A percentile compares a stretch with the other conserved stretches of the same genome.
Evolutionary conservation across 2,113 vertebrate species (phyloP).

Genomic region (Mystacornis crossleyi): DNA sequence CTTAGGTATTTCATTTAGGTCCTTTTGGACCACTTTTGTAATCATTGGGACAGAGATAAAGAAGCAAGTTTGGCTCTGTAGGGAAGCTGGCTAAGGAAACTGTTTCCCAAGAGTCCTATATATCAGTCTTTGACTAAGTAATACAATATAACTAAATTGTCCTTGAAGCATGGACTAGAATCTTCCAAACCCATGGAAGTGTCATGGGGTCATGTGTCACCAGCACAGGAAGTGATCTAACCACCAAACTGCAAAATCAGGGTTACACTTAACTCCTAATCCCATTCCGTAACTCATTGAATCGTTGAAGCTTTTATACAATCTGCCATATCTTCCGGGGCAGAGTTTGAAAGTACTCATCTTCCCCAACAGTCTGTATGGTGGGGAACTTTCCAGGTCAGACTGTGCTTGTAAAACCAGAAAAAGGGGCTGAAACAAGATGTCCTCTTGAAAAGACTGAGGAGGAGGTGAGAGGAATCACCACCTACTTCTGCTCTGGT

Average conservation of each 20-base stretch:
- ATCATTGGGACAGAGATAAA: neutral
- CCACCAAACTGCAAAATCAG: neutral
- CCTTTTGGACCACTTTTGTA: neutral
- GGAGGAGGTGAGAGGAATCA: slow-evolving; percentile 44
- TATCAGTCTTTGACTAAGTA: neutral
- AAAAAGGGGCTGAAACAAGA: neutral
- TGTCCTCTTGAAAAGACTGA: slow-evolving; percentile 4
- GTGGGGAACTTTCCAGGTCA: neutral
- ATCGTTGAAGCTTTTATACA: neutral
- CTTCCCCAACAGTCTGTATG: neutral
- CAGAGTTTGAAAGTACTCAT: neutral
- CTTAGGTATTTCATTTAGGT: neutral
- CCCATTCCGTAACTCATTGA: neutral
- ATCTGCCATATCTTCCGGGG: neutral
- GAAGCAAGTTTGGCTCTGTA: neutral
- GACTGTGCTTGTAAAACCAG: neutral
- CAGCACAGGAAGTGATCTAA: neutral
- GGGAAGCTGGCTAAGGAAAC: neutral
- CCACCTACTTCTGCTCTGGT: slow-evolving; percentile 20
- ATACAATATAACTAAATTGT: neutral
- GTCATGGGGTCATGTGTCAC: too few species aligned
- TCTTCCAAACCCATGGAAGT: neutral
- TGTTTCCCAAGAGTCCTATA: neutral
- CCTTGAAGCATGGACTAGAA: neutral
- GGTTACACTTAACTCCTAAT: neutral